Evolutionary conservation across 2,797 vertebrate genomes (phyloP).

Genomic region (Zenarchopterus dispar): DNA sequence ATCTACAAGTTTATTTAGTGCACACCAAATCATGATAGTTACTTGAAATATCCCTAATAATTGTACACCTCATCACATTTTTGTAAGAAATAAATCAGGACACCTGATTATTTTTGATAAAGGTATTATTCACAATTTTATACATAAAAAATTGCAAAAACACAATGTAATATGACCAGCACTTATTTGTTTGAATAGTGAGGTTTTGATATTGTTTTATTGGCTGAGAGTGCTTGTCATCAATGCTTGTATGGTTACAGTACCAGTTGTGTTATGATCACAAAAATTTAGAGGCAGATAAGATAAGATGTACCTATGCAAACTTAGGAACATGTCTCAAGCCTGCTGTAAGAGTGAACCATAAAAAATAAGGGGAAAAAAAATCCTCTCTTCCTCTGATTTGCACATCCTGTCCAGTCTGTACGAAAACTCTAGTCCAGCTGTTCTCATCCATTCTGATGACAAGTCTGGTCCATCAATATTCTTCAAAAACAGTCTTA

Average conservation of each 20-base stretch:
- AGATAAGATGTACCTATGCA: conserved; percentile 11
- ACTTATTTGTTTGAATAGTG: no score
- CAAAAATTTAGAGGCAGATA: conserved; percentile 6
- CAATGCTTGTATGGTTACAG: neutral
- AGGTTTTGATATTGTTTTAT: neutral
- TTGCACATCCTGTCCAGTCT: neutral
- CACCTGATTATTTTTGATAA: no score
- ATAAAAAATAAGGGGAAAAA: neutral
- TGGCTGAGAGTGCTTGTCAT: neutral
- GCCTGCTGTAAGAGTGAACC: neutral
- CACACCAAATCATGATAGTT: no score
- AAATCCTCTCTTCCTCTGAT: neutral
- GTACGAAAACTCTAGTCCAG: neutral
- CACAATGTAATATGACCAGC: no score
- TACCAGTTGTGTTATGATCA: conserved; percentile 8
- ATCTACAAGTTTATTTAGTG: no score
- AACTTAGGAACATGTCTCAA: neutral
- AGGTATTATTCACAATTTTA: no score
- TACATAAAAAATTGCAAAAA: no score
- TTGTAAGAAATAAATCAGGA: no score
- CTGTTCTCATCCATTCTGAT: neutral
- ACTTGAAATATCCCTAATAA: no score
- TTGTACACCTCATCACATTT: no score
- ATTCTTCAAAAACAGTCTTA: conserved; percentile 7
- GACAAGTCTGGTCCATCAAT: neutral